Evolutionary conservation across 2,113 vertebrate species (phyloP), one percentile per base, ranked within the genome.

Genomic region (Miniopterus natalensis): DNA sequence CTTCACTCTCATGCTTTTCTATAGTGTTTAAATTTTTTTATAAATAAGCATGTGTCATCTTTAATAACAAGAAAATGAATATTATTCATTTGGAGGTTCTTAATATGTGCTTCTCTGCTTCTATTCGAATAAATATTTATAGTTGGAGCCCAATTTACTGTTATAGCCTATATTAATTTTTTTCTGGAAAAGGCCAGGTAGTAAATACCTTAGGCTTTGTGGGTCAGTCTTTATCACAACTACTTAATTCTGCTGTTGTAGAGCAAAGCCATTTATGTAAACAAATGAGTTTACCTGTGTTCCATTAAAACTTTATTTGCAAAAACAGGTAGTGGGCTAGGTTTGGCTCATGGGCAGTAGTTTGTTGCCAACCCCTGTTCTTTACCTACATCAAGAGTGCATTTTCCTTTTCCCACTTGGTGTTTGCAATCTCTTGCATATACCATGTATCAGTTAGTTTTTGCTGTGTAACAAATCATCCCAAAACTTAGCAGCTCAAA

Each of bases 301-400:
- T 87, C n/a, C 55, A 87, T 65, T 79, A 87, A 78, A 90, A 47
- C n/a, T 78, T 90, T 27, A 87, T 96, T 94, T 84, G 74, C 21
- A 45, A 74, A 79, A 91, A 57, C 27, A 75, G 36, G 29, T 21
- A 11, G 31, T 20, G 14, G 47, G 13, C 40, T 81, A 31, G 13
- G 49, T 74, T 47, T 86, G 68, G 20, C 11, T 85, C 20, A 18
- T 12, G 3, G 18, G 11, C 27, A 92, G 5, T 36, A 36, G 53
- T 42, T 88, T 84, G 42, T 84, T 80, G 65, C n/a, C 77, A 92
- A 61, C 20, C 20, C 13, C 3, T 25, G 9, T 83, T 90, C 73
- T 55, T 80, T 0, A 53, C 11, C 59, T 45, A 53, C 42, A 57
- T 61, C 31, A 55, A 25, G 47, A 81, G 17, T 36, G 2, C 75